A percentile compares a stretch with the other conserved stretches of the same genome.
Evolutionary conservation across 1,140 invertebrate genomes (phyloP).

Genomic region (Musca domestica): DNA sequence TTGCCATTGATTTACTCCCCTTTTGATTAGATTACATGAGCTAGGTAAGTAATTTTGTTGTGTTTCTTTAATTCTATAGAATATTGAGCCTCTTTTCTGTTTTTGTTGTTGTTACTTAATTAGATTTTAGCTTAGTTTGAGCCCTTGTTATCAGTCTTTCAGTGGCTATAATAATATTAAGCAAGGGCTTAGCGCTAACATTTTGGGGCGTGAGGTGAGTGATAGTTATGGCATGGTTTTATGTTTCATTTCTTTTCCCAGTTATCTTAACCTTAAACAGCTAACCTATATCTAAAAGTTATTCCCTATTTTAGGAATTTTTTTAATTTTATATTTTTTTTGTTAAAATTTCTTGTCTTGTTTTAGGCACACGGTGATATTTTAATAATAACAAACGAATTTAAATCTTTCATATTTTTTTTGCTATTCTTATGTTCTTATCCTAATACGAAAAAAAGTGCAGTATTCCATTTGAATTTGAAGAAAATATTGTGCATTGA

Average conservation of each 20-base stretch:
- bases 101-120: too few relatives aligned
- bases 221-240: not conserved
- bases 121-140: too few relatives aligned
- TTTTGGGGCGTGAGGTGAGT: too few relatives aligned
- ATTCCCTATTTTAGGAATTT: not conserved
- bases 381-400: constrained; percentile 6
- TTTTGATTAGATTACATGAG: too few relatives aligned
- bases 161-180: too few relatives aligned
- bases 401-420: not conserved
- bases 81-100: too few relatives aligned
- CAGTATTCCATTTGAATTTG: not conserved
- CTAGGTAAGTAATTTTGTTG: too few relatives aligned
- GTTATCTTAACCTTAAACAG: not conserved
- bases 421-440: not conserved
- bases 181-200: too few relatives aligned
- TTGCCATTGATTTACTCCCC: too few relatives aligned
- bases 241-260: not conserved
- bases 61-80: too few relatives aligned
- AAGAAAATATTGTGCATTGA: not conserved
- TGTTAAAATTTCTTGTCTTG: not conserved
- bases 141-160: too few relatives aligned
- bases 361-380: constrained; percentile 24
- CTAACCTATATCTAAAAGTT: not conserved
- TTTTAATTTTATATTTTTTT: constrained; percentile 8
- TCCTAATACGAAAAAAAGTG: not conserved